Percentiles rank a stretch among this genome's conserved stretches.
phyloP scores from a whole-genome alignment of 1,140 invertebrate genomes.

The Colletes latitarsis region DNA sequence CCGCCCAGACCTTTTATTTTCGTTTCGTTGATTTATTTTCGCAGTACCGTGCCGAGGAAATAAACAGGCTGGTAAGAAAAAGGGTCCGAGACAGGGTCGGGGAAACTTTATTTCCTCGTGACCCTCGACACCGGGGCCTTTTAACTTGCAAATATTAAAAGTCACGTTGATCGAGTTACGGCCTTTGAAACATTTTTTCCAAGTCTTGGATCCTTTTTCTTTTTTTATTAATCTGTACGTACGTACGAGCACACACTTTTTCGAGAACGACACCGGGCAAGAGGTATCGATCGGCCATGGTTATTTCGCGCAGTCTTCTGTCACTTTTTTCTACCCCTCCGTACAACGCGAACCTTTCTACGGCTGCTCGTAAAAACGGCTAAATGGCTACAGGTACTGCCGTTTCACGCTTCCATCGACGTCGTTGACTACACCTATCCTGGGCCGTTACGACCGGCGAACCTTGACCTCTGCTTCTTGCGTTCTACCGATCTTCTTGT shows the following conservation, averaged over 20 bases:
- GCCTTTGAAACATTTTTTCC: no score
- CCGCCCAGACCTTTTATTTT: neutral
- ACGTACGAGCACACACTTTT: neutral
- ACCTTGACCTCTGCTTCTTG: slow-evolving; percentile 49
- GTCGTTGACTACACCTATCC: neutral
- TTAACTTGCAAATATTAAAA: no score
- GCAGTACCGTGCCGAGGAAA: no score
- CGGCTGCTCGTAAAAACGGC: neutral
- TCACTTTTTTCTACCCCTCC: no score
- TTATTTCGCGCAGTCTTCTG: neutral
- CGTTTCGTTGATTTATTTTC: slow-evolving; percentile 27
- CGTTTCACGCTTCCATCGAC: slow-evolving; percentile 5
- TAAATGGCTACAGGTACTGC: neutral
- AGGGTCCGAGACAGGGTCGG: no score
- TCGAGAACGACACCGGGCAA: neutral
- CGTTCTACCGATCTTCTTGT: slow-evolving; percentile 35
- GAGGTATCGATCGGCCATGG: slow-evolving; percentile 8
- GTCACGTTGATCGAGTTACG: no score
- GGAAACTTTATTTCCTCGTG: no score
- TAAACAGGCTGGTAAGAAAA: no score
- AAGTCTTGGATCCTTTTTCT: no score
- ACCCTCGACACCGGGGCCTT: no score
- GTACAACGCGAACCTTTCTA: neutral
- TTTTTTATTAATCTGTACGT: no score
- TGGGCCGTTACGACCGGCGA: slow-evolving; percentile 9